These are phyloP conservation scores for Plecturocebus donacophilus DNA, from an alignment of 2,113 vertebrate species.

Conservation along the genomic window DNA sequence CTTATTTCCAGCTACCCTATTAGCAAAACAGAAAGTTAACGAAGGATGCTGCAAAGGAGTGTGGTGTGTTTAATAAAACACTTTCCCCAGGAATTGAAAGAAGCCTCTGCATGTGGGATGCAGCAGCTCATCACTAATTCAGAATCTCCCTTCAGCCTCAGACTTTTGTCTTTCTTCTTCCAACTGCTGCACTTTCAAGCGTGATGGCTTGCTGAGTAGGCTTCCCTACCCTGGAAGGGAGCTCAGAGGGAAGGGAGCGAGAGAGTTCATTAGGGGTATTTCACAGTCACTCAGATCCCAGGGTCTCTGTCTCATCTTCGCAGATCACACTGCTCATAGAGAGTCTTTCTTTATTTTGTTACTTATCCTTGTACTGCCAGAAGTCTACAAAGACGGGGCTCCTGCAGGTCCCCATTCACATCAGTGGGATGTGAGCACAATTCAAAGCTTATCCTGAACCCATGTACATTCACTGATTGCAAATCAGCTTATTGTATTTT, in stretches of 20 bases:
- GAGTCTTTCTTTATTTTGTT: slow-evolving; percentile 71
- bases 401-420: slow-evolving; percentile 49
- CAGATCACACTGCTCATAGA: slow-evolving; percentile 65
- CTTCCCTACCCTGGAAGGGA: slow-evolving; percentile 19
- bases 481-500: slow-evolving; percentile 74
- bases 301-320: slow-evolving; percentile 67
- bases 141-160: slow-evolving; percentile 52
- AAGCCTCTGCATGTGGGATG: slow-evolving; percentile 38
- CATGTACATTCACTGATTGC: slow-evolving; percentile 58
- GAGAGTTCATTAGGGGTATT: slow-evolving; percentile 75
- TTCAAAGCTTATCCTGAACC: slow-evolving; percentile 43
- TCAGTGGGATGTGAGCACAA: not conserved
- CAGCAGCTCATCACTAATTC: slow-evolving; percentile 73
- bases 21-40: slow-evolving; percentile 55
- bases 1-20: slow-evolving; percentile 43
- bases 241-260: not conserved
- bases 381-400: slow-evolving; percentile 67
- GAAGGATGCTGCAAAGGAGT: slow-evolving; percentile 33
- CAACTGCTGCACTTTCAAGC: slow-evolving; percentile 58
- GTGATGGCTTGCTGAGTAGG: slow-evolving; percentile 66
- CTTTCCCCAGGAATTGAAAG: slow-evolving; percentile 58
- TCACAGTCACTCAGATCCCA: slow-evolving; percentile 60
- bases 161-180: slow-evolving; percentile 71
- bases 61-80: slow-evolving; percentile 69
- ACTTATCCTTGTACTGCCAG: slow-evolving; percentile 60